These are phyloP conservation scores for Nycticryphes semicollaris DNA, from an alignment of 2,113 vertebrate genomes.

Conservation along the genomic window DNA sequence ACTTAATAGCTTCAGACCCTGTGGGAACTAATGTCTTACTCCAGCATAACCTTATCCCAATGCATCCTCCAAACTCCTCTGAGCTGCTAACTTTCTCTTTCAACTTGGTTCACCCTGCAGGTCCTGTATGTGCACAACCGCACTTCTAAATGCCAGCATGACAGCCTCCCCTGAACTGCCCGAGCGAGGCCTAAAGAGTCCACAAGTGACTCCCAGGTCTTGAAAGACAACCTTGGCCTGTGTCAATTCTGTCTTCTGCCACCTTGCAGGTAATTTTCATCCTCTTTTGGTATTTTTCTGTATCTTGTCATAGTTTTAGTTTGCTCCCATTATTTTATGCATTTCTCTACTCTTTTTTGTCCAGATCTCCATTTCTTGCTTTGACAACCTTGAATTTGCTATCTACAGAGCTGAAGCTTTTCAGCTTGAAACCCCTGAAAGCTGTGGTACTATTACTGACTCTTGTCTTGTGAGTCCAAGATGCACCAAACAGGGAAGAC, in stretches of 20 bases:
- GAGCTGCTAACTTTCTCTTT: background rate
- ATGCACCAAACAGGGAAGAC: background rate
- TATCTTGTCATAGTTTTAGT: background rate
- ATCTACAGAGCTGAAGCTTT: background rate
- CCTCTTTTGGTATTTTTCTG: background rate
- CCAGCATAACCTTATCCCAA: background rate
- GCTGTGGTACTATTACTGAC: background rate
- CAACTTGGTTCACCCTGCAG: background rate
- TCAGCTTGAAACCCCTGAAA: background rate
- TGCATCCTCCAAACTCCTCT: background rate
- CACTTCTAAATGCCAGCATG: background rate
- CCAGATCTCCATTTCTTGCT: background rate
- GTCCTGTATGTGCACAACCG: background rate
- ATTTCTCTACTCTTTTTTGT: background rate
- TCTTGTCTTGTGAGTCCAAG: background rate
- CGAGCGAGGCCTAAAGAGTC: background rate
- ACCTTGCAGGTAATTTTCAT: background rate
- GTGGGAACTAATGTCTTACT: background rate
- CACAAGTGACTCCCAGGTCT: background rate
- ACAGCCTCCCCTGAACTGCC: background rate
- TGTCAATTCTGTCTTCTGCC: background rate
- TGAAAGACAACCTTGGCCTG: rapidly evolving
- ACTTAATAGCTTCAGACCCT: no score
- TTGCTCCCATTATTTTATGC: background rate
- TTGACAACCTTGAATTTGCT: background rate